phyloP scores from a whole-genome alignment of 2,888 invertebrate species.

The Oxycera nigricornis region DNA sequence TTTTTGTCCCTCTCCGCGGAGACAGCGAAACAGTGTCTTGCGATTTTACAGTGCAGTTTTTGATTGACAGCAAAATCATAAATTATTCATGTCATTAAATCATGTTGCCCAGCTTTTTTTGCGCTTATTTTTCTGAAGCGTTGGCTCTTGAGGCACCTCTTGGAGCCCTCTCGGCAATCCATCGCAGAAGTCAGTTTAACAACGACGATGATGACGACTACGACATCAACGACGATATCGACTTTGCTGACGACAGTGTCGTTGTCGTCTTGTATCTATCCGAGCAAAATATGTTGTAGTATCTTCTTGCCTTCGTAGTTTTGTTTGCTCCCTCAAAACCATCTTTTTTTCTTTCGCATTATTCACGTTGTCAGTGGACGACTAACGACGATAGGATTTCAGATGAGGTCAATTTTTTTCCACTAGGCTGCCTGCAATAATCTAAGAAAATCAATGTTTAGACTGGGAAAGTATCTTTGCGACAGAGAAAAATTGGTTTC shows the following conservation, averaged over 20 bases:
- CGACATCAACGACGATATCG: background rate
- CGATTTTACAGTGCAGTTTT: constrained; percentile 53
- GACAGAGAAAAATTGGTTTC: constrained; percentile 38
- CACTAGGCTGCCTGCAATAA: background rate
- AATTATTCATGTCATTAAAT: constrained; percentile 64
- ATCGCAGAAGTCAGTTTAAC: constrained; percentile 13
- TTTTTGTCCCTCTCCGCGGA: background rate
- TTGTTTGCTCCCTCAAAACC: background rate
- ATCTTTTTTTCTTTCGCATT: background rate
- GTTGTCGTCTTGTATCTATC: constrained; percentile 1
- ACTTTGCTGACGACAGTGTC: background rate
- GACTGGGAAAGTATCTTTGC: constrained; percentile 29
- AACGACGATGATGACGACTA: background rate
- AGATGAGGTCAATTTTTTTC: constrained; percentile 33
- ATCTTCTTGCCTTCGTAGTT: constrained; percentile 21
- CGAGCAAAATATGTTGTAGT: constrained; percentile 25
- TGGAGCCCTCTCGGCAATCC: constrained; percentile 6
- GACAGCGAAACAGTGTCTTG: constrained; percentile 30
- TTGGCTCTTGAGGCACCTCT: constrained; percentile 26
- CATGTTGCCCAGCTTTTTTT: constrained; percentile 62
- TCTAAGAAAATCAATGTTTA: constrained; percentile 28
- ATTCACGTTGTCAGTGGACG: background rate
- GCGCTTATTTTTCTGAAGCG: constrained; percentile 41
- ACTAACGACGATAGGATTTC: constrained; percentile 12
- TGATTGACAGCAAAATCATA: constrained; percentile 63